Conservation (phyloP, 2,113 vertebrate species). For the Picathartes gymnocephalus region DNA sequence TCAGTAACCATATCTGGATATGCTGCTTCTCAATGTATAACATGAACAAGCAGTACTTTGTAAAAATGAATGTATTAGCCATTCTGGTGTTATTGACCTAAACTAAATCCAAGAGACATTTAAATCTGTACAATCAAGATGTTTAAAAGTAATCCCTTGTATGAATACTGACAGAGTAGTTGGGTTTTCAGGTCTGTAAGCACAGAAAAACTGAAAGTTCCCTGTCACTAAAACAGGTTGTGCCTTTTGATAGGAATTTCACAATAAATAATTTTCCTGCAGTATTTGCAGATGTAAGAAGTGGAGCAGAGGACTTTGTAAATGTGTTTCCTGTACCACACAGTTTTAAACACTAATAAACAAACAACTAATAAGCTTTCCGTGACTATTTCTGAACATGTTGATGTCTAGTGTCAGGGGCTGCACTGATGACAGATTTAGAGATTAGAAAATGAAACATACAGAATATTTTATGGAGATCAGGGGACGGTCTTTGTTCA, state of each 20-base stretch:
- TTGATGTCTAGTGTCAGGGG: not conserved
- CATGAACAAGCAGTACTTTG: not conserved
- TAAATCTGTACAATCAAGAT: not conserved
- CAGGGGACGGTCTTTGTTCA: not conserved
- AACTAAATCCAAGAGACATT: not conserved
- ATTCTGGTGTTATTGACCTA: not conserved
- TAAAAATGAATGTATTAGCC: not conserved
- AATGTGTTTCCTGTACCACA: not conserved
- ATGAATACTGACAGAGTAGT: not conserved
- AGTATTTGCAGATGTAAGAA: not conserved
- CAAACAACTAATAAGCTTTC: not conserved
- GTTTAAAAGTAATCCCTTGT: not conserved
- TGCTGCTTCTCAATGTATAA: not conserved
- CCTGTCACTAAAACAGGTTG: not conserved
- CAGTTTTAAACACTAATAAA: not conserved
- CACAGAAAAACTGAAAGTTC: not conserved
- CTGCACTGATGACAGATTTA: not conserved
- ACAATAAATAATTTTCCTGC: not conserved
- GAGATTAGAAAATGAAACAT: not conserved
- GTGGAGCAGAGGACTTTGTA: not conserved
- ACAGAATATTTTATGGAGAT: not conserved
- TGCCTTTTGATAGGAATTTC: not conserved
- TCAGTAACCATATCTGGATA: not conserved
- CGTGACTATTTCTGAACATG: not conserved
- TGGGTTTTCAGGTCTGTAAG: not conserved